These are phyloP conservation scores for Centropus unirufus DNA, from an alignment of 2,113 vertebrate species.

Conservation along the genomic window DNA sequence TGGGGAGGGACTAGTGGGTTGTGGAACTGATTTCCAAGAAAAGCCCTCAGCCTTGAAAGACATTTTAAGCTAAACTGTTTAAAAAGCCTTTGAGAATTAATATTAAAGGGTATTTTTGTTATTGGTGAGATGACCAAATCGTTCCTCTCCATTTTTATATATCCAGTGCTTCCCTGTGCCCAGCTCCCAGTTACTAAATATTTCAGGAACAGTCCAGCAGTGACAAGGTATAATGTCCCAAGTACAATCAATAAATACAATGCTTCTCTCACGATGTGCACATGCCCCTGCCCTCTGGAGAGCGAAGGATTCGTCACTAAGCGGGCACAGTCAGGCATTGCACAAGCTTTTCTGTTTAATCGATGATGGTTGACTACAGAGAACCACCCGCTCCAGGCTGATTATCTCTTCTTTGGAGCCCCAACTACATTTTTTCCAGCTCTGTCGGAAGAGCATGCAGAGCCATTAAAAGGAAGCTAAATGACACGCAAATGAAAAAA, in stretches of 20 bases:
- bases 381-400: neutral
- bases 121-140: neutral
- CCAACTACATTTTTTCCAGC: neutral
- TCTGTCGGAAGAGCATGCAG: neutral
- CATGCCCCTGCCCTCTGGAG: neutral
- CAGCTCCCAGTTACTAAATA: neutral
- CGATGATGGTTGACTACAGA: neutral
- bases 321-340: neutral
- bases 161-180: neutral
- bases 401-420: slow-evolving; percentile 12
- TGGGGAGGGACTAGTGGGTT: neutral
- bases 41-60: neutral
- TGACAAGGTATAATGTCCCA: neutral
- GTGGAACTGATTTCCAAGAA: neutral
- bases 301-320: neutral
- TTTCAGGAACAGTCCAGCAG: neutral
- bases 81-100: neutral
- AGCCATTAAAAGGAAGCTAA: slow-evolving; percentile 31
- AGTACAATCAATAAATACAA: neutral
- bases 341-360: neutral
- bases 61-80: neutral
- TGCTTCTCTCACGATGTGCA: neutral
- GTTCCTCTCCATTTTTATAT: neutral
- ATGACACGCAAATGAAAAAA: slow-evolving; percentile 1
- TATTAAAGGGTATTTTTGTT: neutral